Base-by-base conservation (phyloP, 2,113 vertebrate species). In the Peucedramus taeniatus region DNA sequence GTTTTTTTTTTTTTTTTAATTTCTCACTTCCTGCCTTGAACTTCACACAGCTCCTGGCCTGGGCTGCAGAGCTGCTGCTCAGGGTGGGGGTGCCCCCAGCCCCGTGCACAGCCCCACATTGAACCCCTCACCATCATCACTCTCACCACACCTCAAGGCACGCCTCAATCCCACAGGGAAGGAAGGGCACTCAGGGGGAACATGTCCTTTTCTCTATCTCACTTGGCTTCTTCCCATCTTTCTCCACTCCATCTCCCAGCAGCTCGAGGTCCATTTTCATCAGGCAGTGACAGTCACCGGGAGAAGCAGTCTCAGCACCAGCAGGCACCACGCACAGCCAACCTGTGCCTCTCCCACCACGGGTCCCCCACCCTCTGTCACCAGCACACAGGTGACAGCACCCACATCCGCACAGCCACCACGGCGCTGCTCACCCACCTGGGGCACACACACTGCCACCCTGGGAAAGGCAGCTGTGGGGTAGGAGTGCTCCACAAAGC, bases 21-120 rank as follows among this genome's bases (percentile, higher is more conserved):
- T 93, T 95, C 78, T 92, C 79, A 93, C 93, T 97, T 96, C 93
- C 96, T 97, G 93, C 88, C 88, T 85, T 50, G 45, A 96, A 97
- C 78, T 90, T 86, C 91, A 87, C 89, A 57, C 63, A 77, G 77
- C 81, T 93, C 60, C 93, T 3, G 0, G 90, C 74, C 81, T 0
- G 0, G 77, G 92, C 63, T 93, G 81, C 87, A 87, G 60, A 78
- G 90, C 90, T 60, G 63, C 66, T 37, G 61, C 84, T 87, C 61
- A 14, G 69, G 49, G 65, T 31, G 39, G 1, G 4, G 49, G 54
- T 66, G 40, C 15, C 23, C 63, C 63, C 61, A 76, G 72, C 23
- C 27, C 6, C 0, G 0, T 2, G 7, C 22, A 7, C 63, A 74
- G 50, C 61, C 56, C 78, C 65, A 20, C 5, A 1, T 2, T 4